Base-by-base conservation (phyloP, 92 coral and sea anemone genomes). In the Muricea muricata region DNA sequence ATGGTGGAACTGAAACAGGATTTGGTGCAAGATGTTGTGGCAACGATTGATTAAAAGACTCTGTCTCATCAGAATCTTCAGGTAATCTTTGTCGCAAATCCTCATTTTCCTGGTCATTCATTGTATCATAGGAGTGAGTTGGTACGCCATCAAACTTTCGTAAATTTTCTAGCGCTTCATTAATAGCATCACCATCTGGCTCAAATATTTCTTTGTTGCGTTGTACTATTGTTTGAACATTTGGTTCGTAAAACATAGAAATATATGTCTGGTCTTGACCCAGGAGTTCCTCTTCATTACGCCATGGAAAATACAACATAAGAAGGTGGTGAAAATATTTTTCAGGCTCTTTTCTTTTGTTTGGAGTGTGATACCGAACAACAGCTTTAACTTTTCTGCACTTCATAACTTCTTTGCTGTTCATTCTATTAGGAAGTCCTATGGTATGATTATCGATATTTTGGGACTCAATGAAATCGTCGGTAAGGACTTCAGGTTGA, bases 181-280 rank as follows among this genome's bases (percentile, higher is more conserved):
- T 56, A 2, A 89, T 60, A 4, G 94, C 94, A n/a, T 88, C 92
- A 33, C 87, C 79, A 81, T 88, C 86, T 61, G 92, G 94, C 66
- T 91, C 89, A 87, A 91, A 91, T 7, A 29, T 33, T 39, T 80
- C 69, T 72, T 84, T 75, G 35, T 84, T 83, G 23, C 75, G 73
- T 79, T 90, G 57, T 56, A 91, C 89, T 15, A 90, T 39, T 41
- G 82, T 40, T 87, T 79, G 84, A n/a, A 90, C 93, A 32, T 35
- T 71, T 29, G 84, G 85, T 20, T 79, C 89, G 70, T 79, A 79
- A 26, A 87, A 91, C 82, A 78, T 91, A 17, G 91, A 87, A 11
- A 52, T 47, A 41, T 47, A 45, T 33, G 55, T 47, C 26, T 73
- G 26, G 34, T 73, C 35, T 52, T 52, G 23, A 41, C 79, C 79